Evolutionary conservation across 2,113 vertebrate species (phyloP).

Genomic region (Lethenteron camtschaticum): DNA sequence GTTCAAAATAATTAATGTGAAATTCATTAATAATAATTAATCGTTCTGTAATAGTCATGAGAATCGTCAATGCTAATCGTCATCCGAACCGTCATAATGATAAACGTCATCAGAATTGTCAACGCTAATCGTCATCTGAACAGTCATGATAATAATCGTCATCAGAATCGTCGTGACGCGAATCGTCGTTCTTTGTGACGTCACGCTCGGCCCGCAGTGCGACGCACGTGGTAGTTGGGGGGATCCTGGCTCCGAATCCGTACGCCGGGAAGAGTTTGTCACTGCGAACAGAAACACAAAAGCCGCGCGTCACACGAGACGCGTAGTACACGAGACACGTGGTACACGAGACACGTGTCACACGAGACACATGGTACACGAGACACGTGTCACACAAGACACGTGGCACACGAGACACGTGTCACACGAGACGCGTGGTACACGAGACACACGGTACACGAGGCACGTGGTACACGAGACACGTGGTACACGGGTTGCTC

Average conservation of each 20-base stretch:
- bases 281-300: conserved; percentile 21
- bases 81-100: no score
- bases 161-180: no score
- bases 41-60: no score
- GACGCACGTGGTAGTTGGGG: conserved; percentile 75
- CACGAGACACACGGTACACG: not conserved
- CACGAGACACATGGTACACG: not conserved
- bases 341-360: not conserved
- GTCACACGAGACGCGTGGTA: not conserved
- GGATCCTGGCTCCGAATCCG: conserved; percentile 80
- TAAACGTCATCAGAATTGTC: no score
- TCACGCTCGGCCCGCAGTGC: not conserved
- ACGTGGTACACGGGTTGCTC: no score
- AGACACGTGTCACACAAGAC: not conserved
- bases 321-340: not conserved
- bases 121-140: no score
- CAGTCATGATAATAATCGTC: no score
- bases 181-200: not conserved
- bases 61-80: no score
- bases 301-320: not conserved
- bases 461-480: not conserved
- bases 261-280: conserved; percentile 84
- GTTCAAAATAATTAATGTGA: no score
- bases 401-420: not conserved
- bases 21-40: no score